Conservation (phyloP, 1,140 invertebrate species). For the Batillaria attramentaria region DNA sequence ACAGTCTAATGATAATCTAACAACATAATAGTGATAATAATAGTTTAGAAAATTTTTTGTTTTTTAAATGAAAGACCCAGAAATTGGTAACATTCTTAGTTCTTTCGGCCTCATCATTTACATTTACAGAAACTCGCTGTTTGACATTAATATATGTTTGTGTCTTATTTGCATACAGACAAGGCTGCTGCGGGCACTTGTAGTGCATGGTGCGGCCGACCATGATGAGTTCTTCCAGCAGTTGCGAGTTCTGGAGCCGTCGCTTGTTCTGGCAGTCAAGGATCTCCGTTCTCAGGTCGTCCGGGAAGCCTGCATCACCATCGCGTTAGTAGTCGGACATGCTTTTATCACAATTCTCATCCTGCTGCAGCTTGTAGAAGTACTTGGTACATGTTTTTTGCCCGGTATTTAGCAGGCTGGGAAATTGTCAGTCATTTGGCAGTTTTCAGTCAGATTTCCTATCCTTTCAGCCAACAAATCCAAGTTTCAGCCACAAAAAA, state of each 20-base stretch:
- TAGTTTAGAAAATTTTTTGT: background rate
- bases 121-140: no score
- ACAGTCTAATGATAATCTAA: no score
- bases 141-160: no score
- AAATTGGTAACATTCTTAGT: no score
- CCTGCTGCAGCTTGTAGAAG: no score
- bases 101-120: no score
- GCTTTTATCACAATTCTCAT: background rate
- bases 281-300: constrained; percentile 94
- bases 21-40: no score
- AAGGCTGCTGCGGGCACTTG: constrained; percentile 86
- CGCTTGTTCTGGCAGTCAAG: constrained; percentile 88
- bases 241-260: constrained; percentile 85
- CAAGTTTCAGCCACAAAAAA: no score
- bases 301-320: constrained; percentile 93
- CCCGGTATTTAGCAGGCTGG: background rate
- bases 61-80: no score
- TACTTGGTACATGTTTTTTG: background rate
- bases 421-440: no score
- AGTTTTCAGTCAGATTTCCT: no score
- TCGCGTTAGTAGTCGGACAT: constrained; percentile 77
- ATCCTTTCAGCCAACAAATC: no score
- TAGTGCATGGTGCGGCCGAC: constrained; percentile 83
- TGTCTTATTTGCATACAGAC: constrained; percentile 79
- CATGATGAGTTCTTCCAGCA: constrained; percentile 87